phyloP scores from a whole-genome alignment of 2,113 vertebrate species.

The Megaceryle torquata region DNA sequence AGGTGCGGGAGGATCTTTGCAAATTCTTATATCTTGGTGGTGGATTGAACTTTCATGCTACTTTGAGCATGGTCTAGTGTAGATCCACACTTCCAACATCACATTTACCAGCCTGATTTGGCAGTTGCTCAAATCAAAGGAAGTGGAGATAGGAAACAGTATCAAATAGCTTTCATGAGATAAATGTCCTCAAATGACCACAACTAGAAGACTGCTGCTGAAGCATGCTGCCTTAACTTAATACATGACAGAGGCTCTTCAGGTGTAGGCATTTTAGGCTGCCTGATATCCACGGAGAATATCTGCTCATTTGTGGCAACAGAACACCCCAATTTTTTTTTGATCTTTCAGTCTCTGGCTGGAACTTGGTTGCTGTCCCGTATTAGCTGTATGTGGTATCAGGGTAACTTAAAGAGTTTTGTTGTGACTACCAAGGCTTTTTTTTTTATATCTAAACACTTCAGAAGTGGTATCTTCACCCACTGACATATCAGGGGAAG shows the following conservation, averaged over 20 bases:
- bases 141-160: background rate
- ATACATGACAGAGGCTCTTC: background rate
- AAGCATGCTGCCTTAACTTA: background rate
- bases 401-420: background rate
- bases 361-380: background rate
- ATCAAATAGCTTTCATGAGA: background rate
- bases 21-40: background rate
- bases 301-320: fast-evolving
- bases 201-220: background rate
- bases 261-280: background rate
- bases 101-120: background rate
- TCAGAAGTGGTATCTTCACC: background rate
- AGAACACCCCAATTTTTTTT: too few species aligned
- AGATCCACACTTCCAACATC: background rate
- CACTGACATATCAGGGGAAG: background rate
- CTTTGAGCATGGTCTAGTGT: background rate
- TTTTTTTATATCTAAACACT: background rate
- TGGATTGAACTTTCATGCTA: background rate
- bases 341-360: background rate
- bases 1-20: background rate
- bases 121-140: background rate
- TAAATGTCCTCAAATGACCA: background rate
- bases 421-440: background rate
- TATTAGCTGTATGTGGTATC: background rate
- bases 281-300: background rate